phyloP scores from a whole-genome alignment of 2,888 invertebrate species.

The Dendrolimus houi region DNA sequence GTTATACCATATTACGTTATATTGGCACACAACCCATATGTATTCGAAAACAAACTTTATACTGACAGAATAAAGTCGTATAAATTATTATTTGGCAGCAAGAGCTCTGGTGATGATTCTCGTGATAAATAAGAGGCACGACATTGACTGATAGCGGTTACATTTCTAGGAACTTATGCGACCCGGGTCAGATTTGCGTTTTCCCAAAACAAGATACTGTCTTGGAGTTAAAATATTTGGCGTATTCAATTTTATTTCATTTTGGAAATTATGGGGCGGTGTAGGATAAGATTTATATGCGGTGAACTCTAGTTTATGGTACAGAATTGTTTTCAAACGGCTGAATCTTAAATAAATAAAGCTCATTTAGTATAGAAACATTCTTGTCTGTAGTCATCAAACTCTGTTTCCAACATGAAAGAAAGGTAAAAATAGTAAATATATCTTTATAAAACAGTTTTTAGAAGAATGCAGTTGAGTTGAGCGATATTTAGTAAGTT shows the following conservation, averaged over 20 bases:
- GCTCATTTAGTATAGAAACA: too few relatives aligned
- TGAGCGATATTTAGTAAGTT: too few relatives aligned
- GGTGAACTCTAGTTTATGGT: background rate
- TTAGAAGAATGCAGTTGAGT: too few relatives aligned
- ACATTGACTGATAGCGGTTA: conserved; percentile 58
- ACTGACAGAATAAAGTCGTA: background rate
- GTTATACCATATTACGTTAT: background rate
- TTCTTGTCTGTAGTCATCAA: too few relatives aligned
- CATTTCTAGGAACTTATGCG: conserved; percentile 27
- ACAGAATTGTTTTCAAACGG: too few relatives aligned
- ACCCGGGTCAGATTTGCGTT: conserved; percentile 46
- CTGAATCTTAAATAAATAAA: too few relatives aligned
- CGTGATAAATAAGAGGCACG: conserved; percentile 62
- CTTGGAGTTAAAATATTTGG: conserved; percentile 32
- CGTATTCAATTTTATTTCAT: conserved; percentile 23
- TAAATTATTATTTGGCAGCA: background rate
- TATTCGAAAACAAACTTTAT: background rate
- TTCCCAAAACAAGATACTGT: conserved; percentile 45
- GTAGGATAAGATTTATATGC: background rate
- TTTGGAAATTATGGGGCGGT: conserved; percentile 24
- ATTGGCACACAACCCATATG: background rate
- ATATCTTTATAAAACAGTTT: too few relatives aligned
- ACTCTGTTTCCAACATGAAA: too few relatives aligned
- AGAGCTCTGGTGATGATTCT: background rate
- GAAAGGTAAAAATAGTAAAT: too few relatives aligned